Base-by-base conservation (phyloP, 2,113 vertebrate species). In the Epinephelus moara region DNA sequence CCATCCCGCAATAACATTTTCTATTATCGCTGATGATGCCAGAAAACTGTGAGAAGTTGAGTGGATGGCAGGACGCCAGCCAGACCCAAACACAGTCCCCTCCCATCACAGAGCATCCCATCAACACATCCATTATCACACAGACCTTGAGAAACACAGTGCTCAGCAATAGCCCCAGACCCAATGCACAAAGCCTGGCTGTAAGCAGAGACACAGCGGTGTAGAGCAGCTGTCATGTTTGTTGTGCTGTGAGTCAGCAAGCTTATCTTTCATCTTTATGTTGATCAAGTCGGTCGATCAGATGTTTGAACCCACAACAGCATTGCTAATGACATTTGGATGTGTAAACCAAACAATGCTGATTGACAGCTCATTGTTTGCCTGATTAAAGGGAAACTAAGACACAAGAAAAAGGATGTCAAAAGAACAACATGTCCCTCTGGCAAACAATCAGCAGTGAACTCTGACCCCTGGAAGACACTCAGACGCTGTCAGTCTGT, bases 91-190 rank as follows among this genome's bases (percentile, higher is more conserved):
- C 68, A 6, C 33, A 49, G 9, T 23, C 23, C 63, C 33, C 57
- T 10, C 78, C 63, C 33, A 0, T 19, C 72, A 25, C 68, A 27
- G 49, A 62, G 75, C 56, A 2, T 27, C 62, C 50, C 69, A 61
- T 86, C 81, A 82, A 25, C 78, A 69, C 81, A 30, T 19, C 63
- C 81, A 56, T 18, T 82, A 62, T 77, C 82, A n/a, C 25, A 18
- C 70, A 79, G 67, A 69, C 76, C 81, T 80, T 52, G 53, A 86
- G 60, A 67, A 0, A 64, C 69, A 56, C 47, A 23, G 30, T 15
- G 68, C 62, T 73, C 57, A 62, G 45, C 82, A 40, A 15, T 66
- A 61, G 13, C 14, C 25, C 21, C 13, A 6, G 53, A 5, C 19
- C 12, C 7, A 0, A 27, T 15, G 62, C 47, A n/a, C 0, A 37